Percentiles rank a stretch among this genome's conserved stretches.
phyloP scores from a whole-genome alignment of 2,113 vertebrate species.

The Dromiciops gliroides region DNA sequence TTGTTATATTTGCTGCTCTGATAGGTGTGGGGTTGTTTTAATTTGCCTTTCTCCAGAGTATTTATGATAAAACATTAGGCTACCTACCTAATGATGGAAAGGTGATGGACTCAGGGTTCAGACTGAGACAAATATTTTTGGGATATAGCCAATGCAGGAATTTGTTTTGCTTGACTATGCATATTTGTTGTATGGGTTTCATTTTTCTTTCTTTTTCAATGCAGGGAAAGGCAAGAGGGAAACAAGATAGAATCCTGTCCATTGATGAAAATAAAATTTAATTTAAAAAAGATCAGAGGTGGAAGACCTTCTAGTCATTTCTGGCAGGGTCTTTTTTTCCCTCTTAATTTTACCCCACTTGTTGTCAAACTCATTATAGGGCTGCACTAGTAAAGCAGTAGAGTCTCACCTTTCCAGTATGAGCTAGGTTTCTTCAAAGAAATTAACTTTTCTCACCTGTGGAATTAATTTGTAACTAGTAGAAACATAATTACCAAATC shows the following conservation, averaged over 20 bases:
- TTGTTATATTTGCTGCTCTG: too few species aligned
- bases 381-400: background rate
- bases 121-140: background rate
- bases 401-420: background rate
- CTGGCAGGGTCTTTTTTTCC: background rate
- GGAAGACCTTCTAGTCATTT: background rate
- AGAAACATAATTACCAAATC: background rate
- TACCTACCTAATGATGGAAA: background rate
- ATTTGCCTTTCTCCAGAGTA: too few species aligned
- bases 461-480: background rate
- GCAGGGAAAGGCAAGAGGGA: background rate
- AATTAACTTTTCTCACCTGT: background rate
- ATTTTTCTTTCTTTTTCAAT: background rate
- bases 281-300: background rate
- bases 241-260: background rate
- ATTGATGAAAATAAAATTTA: background rate
- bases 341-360: background rate
- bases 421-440: background rate
- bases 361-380: background rate
- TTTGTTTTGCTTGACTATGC: background rate
- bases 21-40: too few species aligned
- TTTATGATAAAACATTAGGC: background rate
- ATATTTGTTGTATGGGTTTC: background rate
- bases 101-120: background rate
- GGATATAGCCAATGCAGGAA: background rate